phyloP scores from a whole-genome alignment of 2,888 invertebrate species.

The Falcaria lacertinaria region DNA sequence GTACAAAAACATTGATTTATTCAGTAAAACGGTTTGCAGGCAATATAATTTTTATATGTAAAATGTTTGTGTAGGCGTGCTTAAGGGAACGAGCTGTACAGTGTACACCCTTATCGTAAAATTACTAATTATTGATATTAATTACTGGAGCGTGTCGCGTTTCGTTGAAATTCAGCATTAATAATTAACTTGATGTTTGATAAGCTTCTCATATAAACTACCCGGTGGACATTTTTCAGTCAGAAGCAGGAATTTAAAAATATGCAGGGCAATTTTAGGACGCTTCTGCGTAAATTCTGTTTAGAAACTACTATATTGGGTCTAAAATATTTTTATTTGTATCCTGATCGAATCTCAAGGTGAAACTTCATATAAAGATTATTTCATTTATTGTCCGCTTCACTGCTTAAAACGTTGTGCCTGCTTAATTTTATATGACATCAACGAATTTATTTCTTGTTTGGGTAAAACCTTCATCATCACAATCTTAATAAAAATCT shows the following conservation, averaged over 20 bases:
- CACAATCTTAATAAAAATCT: too few species aligned
- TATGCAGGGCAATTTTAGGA: conserved; percentile 36
- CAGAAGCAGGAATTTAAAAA: neutral
- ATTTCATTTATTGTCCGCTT: neutral
- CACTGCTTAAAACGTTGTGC: too few species aligned
- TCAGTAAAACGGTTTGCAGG: too few species aligned
- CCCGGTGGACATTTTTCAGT: conserved; percentile 1
- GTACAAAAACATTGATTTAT: too few species aligned
- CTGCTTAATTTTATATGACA: too few species aligned
- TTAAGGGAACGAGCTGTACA: too few species aligned
- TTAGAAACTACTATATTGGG: conserved; percentile 54
- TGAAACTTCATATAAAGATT: conserved; percentile 15
- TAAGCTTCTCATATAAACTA: neutral
- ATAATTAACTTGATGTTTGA: neutral
- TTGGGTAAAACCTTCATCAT: too few species aligned
- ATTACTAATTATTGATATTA: neutral
- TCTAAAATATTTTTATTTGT: conserved; percentile 65
- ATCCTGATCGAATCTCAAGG: conserved; percentile 62
- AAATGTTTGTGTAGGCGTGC: too few species aligned
- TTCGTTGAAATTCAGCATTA: neutral
- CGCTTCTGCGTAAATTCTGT: conserved; percentile 47
- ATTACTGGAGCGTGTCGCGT: neutral
- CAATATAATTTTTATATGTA: too few species aligned
- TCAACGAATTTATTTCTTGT: too few species aligned
- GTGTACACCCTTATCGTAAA: neutral